These are phyloP conservation scores for Hemaris fuciformis DNA, from an alignment of 2,888 invertebrate species.

Conservation along the genomic window DNA sequence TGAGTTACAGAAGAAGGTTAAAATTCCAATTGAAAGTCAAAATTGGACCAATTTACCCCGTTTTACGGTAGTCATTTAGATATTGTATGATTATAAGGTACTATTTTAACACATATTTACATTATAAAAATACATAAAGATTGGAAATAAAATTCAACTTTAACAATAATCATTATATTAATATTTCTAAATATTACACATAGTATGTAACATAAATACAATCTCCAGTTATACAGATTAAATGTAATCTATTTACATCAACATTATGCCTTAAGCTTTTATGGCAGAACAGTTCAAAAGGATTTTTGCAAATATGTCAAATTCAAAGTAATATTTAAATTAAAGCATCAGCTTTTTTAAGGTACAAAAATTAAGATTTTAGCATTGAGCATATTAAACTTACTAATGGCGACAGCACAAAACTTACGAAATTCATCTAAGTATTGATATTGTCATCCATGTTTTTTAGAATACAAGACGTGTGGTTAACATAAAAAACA, in stretches of 20 bases:
- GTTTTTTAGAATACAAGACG: no score
- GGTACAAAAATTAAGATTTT: background rate
- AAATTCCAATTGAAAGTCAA: no score
- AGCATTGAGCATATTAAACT: background rate
- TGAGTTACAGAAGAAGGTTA: no score
- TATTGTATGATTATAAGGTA: no score
- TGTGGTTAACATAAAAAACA: no score
- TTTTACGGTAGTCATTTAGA: no score
- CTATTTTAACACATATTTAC: no score
- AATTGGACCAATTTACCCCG: no score
- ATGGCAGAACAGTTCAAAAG: conserved; percentile 1
- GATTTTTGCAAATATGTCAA: background rate
- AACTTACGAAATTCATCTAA: background rate
- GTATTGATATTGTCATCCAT: no score
- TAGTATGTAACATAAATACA: conserved; percentile 73
- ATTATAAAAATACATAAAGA: background rate
- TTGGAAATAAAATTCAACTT: conserved; percentile 34
- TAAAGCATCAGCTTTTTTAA: background rate
- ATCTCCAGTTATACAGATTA: conserved; percentile 53
- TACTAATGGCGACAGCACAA: background rate
- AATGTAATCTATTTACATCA: conserved; percentile 56
- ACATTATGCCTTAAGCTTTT: conserved; percentile 21
- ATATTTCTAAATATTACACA: conserved; percentile 62
- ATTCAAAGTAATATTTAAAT: background rate
- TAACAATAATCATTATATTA: conserved; percentile 77